Evolutionary conservation across 2,113 vertebrate species (phyloP), one percentile per base, ranked within the genome.

Genomic region (Aptenodytes patagonicus): DNA sequence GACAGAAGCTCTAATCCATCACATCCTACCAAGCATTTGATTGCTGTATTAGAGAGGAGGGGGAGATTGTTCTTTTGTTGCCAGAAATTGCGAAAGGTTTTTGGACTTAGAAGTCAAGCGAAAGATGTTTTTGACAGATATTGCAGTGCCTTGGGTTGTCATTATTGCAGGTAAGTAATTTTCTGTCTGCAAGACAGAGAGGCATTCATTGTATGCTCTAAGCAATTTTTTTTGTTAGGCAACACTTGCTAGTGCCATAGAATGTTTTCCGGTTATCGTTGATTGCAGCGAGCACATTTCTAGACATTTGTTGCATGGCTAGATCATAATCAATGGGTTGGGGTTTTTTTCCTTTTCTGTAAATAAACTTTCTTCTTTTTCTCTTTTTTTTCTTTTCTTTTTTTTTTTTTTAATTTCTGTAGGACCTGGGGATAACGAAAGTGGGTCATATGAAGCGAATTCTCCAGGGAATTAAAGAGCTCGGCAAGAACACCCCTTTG

Each of bases 361-460:
- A 89, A 94, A 49, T 96, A 93, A 97, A 91, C 26, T 32, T 83
- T 19, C 85, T 66, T 92, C 12, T 92, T 54, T 92, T 66, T 78
- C 14, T 62, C 3, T 47, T 79, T 57, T 17, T 34, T 66, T 42
- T 18, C 32, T 40, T 3, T 21, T 13, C 7, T 19, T 6, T 8
- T 77, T 14, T 61, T 31, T 38, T 24, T 36, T 71, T 17, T 31
- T 1, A 24, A 52, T 93, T 89, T 82, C 92, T 95, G 44, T 95
- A 99, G 99, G 99, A 99, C 98, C 99, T 99, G 99, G 99, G 99
- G 99, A 99, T 99, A 98, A 99, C 98, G 99, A 99, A 99, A 98
- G 99, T 99, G 99, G 99, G 99, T 94, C 99, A 99, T 98, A 98
- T 99, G 99, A 99, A 99, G 99, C 99, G 99, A 99, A 99, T 99